These are phyloP conservation scores for Augochlorella aurata DNA, from an alignment of 2,888 invertebrate genomes.

Conservation along the genomic window DNA sequence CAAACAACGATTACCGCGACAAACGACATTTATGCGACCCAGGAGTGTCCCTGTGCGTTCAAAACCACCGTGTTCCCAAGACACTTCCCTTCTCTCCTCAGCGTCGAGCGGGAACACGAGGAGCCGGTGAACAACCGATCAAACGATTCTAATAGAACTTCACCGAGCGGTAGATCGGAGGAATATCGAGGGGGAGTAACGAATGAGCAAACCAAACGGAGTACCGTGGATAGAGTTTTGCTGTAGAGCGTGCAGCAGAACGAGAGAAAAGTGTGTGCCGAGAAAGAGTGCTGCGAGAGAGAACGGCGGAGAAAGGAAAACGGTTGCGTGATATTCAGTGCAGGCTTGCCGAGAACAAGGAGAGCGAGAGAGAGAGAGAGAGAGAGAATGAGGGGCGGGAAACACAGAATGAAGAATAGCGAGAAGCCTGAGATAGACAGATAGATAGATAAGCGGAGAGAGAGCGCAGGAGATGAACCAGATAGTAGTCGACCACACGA, in stretches of 20 bases:
- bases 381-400: not conserved
- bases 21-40: slow-evolving; percentile 10
- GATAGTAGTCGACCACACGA: not conserved
- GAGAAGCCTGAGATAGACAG: not conserved
- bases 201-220: not conserved
- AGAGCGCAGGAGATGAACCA: not conserved
- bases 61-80: slow-evolving; percentile 3
- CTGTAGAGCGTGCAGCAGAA: not conserved
- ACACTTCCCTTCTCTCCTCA: not conserved
- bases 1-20: slow-evolving; percentile 1
- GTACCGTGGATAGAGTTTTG: not conserved
- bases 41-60: not conserved
- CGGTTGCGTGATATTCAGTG: not conserved
- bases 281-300: not conserved
- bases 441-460: not conserved
- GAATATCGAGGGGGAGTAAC: not conserved
- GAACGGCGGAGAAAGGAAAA: not conserved
- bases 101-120: not conserved
- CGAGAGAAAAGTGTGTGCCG: not conserved
- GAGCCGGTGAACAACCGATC: slow-evolving; percentile 1
- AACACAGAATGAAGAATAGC: not conserved
- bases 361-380: not conserved
- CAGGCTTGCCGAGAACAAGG: not conserved
- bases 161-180: not conserved
- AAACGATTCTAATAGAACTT: not conserved